A percentile compares a stretch with the other conserved stretches of the same genome.
These are phyloP conservation scores for Dicyrtoma fusca DNA, from an alignment of 2,888 invertebrate species.

Conservation along the genomic window DNA sequence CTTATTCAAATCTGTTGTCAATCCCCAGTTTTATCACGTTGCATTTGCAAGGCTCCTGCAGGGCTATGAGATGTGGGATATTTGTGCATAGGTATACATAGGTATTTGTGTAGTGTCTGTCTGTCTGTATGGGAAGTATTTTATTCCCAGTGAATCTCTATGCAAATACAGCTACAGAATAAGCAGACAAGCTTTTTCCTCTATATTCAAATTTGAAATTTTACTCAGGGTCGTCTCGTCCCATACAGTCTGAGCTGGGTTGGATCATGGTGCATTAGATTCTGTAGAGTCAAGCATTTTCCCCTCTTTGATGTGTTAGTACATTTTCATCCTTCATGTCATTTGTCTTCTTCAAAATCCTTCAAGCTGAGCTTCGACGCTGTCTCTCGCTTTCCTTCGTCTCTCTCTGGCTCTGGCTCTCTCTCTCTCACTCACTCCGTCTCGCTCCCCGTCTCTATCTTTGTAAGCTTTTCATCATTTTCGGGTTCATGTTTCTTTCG, in stretches of 20 bases:
- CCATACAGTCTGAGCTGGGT: not conserved
- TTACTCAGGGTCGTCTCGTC: constrained; percentile 6
- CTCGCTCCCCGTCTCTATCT: not conserved
- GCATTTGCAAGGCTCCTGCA: too few relatives aligned
- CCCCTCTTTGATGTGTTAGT: constrained; percentile 19
- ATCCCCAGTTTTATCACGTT: too few relatives aligned
- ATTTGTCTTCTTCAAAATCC: constrained; percentile 28
- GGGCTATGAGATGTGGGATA: too few relatives aligned
- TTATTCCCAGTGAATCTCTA: constrained; percentile 23
- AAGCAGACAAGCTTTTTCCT: constrained; percentile 1
- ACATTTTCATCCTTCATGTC: constrained; percentile 29
- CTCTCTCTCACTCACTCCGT: not conserved
- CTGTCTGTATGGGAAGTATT: not conserved
- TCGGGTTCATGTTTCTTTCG: too few relatives aligned
- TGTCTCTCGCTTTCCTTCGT: not conserved
- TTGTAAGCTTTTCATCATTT: not conserved
- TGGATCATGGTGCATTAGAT: constrained; percentile 25
- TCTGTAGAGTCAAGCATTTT: constrained; percentile 23
- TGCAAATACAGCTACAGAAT: constrained; percentile 13
- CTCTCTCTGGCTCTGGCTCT: not conserved
- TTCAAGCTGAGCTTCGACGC: constrained; percentile 26
- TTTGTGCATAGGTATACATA: not conserved
- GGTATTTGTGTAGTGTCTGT: not conserved
- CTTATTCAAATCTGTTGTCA: too few relatives aligned
- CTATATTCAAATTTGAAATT: constrained; percentile 16